Percentiles rank a stretch among this genome's conserved stretches.
Conservation (phyloP, 2,797 vertebrate genomes). For the Sebastes alutus region DNA sequence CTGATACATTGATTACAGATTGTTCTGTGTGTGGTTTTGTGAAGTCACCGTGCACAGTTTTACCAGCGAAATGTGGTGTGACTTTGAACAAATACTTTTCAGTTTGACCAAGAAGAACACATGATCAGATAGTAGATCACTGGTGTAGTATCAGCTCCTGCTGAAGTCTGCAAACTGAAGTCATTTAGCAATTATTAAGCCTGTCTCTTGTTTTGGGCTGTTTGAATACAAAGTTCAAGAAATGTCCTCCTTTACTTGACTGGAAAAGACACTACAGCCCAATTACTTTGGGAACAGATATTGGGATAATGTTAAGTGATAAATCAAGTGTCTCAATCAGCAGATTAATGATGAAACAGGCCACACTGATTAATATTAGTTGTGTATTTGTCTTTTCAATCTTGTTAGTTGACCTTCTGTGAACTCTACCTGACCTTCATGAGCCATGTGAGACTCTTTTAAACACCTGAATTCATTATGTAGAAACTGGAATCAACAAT, state of each 20-base stretch:
- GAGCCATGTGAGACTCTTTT: not conserved
- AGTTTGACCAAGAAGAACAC: not conserved
- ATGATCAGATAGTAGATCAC: not conserved
- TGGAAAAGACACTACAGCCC: not conserved
- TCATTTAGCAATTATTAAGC: not conserved
- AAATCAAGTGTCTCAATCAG: constrained; percentile 1
- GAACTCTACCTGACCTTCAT: not conserved
- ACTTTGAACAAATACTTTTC: not conserved
- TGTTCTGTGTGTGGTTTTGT: not conserved
- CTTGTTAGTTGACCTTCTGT: not conserved
- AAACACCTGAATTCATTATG: not conserved
- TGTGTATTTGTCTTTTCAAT: not conserved
- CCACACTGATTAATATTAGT: not conserved
- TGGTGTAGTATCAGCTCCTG: not conserved
- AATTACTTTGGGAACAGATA: not conserved
- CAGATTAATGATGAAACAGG: not conserved
- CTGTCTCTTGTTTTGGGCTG: not conserved
- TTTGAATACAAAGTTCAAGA: not conserved
- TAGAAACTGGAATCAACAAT: not conserved
- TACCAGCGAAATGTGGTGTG: too few relatives aligned
- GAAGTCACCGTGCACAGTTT: not conserved
- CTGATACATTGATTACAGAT: not conserved
- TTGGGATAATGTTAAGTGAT: not conserved
- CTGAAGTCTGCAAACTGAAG: not conserved
- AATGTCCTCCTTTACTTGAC: not conserved